Evolutionary conservation across 2,113 vertebrate genomes (phyloP), one percentile per base, ranked within the genome.

Genomic region (Castor canadensis): DNA sequence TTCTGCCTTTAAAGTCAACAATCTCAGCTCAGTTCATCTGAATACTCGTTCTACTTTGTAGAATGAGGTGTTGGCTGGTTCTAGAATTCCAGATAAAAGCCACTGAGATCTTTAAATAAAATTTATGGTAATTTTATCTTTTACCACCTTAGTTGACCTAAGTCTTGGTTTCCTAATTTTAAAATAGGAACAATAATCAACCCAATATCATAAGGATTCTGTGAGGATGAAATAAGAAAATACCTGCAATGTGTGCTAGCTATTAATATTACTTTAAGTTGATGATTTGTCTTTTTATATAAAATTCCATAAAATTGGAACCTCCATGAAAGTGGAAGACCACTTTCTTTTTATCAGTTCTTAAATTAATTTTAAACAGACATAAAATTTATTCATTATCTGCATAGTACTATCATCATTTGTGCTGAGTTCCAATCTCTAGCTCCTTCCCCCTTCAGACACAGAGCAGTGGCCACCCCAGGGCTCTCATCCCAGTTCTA

Each of bases 151-250:
- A 24, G 22, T 43, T 92, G 91, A 89, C 35, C 56, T 43, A 84
- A 94, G 56, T 56, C 49, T 91, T 52, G 43, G 52, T 58, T 71
- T 82, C 47, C 62, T 82, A 49, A 64, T 83, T 87, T 79, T 32
- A 92, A 84, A 96, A 71, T 35, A 90, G 49, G 56, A 85, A 52
- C 24, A 60, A n/a, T 60, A 43, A 81, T 13, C 35, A 49, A 28
- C 76, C n/a, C 32, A 71, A 64, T 30, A 32, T 52, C 56, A 75
- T n/a, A 56, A 62, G 16, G 73, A 75, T 81, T 93, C 69, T 83
- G 12, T 82, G 45, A 81, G 15, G 75, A 87, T 62, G 47, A 77
- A 89, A 80, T 69, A 64, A 87, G 60, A 77, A 95, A 87, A 90
- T 64, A 64, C 22, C 11, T 32, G 30, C 28, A 3, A 72, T 40